phyloP scores from a whole-genome alignment of 1,140 invertebrate genomes.

The Eueides isabella region DNA sequence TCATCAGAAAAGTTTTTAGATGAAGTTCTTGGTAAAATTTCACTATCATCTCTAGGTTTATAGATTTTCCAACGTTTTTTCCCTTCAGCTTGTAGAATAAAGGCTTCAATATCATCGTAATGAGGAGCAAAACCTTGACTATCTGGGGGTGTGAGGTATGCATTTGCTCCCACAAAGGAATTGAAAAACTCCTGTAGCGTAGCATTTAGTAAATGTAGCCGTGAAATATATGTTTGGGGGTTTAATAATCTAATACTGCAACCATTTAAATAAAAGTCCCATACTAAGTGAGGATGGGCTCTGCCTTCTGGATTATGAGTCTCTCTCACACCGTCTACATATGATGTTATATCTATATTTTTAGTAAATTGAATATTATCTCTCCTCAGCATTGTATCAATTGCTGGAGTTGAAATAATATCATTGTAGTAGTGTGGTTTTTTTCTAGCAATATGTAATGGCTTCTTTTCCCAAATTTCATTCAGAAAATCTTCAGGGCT shows the following conservation, averaged over 20 bases:
- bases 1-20: conserved; percentile 91
- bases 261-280: conserved; percentile 95
- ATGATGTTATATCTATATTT: conserved; percentile 96
- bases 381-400: conserved; percentile 90
- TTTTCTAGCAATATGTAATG: conserved; percentile 88
- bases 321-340: conserved; percentile 89
- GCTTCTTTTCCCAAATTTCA: conserved; percentile 90
- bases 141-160: conserved; percentile 96
- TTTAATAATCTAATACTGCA: conserved; percentile 96
- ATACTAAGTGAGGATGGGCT: conserved; percentile 90
- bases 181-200: conserved; percentile 96
- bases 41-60: conserved; percentile 85
- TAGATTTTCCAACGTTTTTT: conserved; percentile 97
- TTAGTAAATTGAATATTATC: conserved; percentile 91
- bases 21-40: conserved; percentile 90
- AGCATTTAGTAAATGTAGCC: conserved; percentile 85
- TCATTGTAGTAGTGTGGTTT: conserved; percentile 86
- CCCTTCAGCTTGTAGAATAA: conserved; percentile 97
- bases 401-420: conserved; percentile 88
- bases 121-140: conserved; percentile 99
- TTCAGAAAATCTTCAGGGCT: conserved; percentile 85
- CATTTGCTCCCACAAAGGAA: conserved; percentile 96
- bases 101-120: conserved; percentile 99
- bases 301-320: conserved; percentile 93
- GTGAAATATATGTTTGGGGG: conserved; percentile 92